Base-by-base conservation (phyloP, 2,113 vertebrate species). In the Gasterosteus aculeatus region DNA sequence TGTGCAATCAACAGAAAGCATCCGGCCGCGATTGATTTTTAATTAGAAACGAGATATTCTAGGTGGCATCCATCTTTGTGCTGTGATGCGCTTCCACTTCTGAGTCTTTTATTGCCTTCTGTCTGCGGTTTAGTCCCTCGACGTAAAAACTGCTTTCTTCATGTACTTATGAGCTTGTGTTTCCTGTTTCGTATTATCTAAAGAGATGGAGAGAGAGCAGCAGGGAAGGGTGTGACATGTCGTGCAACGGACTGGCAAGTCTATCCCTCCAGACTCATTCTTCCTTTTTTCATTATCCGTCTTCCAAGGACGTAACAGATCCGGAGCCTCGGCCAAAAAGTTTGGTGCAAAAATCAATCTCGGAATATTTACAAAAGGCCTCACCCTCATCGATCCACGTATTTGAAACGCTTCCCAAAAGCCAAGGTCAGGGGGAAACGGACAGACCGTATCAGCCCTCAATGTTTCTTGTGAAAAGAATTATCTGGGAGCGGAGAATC, bases 311-410 rank as follows among this genome's bases (percentile, higher is more conserved):
- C 53, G 26, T 41, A 46, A 69, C 7, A 14, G 54, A 72, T 69
- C 41, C 58, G 69, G 74, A 69, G 49, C 10, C 33, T 47, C 47
- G 0, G 63, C 49, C 66, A 49, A 68, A 85, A 66, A 18, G 4
- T 31, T 44, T 44, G 1, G 3, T 19, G 9, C 14, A 68, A 72
- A 26, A 85, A 83, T 87, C 82, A 68, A 78, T 84, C 68, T 29
- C 41, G 10, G 71, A 76, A 75, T 82, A 77, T 87, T 83, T 75
- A 67, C 64, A 65, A 85, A 83, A 66, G 75, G 69, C 66, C 71
- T 26, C 64, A 77, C 8, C 57, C 53, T 33, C 39, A 81, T 80
- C 22, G 68, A 82, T 83, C 72, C 19, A 44, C 44, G 53, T n/a
- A 53, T 33, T 57, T 2, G 29, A 83, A 75, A 75, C 77, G 69